phyloP scores from a whole-genome alignment of 2,113 vertebrate genomes.

The Mirza zaza region DNA sequence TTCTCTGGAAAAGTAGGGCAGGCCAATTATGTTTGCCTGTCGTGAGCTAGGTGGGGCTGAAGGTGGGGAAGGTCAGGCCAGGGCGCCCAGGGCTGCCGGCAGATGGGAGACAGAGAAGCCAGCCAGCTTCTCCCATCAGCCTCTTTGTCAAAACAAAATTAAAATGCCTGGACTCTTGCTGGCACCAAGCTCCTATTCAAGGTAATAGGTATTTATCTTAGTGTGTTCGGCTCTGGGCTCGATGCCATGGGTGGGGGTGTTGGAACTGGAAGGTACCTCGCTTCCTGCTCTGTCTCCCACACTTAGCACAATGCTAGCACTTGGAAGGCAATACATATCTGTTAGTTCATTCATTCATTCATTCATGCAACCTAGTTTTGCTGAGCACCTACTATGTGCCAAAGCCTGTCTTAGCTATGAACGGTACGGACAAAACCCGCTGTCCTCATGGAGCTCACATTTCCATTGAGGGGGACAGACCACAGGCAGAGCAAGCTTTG shows the following conservation, averaged over 20 bases:
- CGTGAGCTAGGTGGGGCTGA: background rate
- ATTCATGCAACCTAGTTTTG: background rate
- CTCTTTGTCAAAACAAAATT: conserved; percentile 77
- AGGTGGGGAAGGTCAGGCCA: conserved; percentile 47
- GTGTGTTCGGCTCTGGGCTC: conserved; percentile 19
- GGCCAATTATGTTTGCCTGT: conserved; percentile 68
- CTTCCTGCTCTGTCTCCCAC: background rate
- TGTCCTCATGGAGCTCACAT: background rate
- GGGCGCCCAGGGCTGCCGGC: background rate
- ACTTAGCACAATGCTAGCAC: background rate
- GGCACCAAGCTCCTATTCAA: background rate
- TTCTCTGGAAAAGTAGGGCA: conserved; percentile 78
- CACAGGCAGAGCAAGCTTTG: background rate
- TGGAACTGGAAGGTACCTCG: background rate
- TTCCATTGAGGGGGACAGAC: no score
- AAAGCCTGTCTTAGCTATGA: background rate
- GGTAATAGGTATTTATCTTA: conserved; percentile 70
- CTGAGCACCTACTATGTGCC: background rate
- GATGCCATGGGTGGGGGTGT: background rate
- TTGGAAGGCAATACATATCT: background rate
- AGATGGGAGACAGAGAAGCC: conserved; percentile 25
- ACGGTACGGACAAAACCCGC: background rate
- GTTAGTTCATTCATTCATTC: no score
- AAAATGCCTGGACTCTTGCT: conserved; percentile 51
- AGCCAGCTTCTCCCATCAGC: conserved; percentile 60